Evolutionary conservation across 2,113 vertebrate genomes (phyloP).

Genomic region (Rafetus swinhoei): DNA sequence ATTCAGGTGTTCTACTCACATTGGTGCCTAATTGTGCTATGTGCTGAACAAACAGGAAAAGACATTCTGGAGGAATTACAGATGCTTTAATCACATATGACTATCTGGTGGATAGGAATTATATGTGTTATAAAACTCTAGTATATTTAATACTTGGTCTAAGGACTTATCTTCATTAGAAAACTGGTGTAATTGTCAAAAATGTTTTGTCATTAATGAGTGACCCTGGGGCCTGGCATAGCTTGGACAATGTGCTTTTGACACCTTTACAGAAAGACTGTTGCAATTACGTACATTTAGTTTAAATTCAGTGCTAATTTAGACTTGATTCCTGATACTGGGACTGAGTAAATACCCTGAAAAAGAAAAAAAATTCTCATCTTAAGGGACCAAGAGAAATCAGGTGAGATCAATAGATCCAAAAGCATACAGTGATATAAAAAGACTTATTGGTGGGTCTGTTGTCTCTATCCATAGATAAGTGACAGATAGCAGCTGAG

Average conservation of each 20-base stretch:
- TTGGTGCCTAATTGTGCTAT: not conserved
- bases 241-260: not conserved
- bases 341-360: not conserved
- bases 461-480: rapidly evolving
- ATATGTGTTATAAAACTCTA: not conserved
- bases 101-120: not conserved
- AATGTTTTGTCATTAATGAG: not conserved
- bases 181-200: not conserved
- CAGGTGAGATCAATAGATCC: not conserved
- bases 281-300: not conserved
- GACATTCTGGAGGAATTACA: not conserved
- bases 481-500: not conserved
- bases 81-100: not conserved
- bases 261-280: not conserved
- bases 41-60: not conserved
- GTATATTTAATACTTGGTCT: not conserved
- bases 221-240: not conserved
- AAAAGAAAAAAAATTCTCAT: not conserved
- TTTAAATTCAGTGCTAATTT: not conserved
- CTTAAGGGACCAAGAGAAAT: not conserved
- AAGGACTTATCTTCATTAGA: not conserved
- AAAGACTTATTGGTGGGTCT: not conserved
- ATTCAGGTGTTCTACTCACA: not conserved
- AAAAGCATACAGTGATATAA: not conserved
- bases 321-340: not conserved